Evolutionary conservation across 2,888 invertebrate genomes (phyloP).

Genomic region (Psylliodes chrysocephalus): DNA sequence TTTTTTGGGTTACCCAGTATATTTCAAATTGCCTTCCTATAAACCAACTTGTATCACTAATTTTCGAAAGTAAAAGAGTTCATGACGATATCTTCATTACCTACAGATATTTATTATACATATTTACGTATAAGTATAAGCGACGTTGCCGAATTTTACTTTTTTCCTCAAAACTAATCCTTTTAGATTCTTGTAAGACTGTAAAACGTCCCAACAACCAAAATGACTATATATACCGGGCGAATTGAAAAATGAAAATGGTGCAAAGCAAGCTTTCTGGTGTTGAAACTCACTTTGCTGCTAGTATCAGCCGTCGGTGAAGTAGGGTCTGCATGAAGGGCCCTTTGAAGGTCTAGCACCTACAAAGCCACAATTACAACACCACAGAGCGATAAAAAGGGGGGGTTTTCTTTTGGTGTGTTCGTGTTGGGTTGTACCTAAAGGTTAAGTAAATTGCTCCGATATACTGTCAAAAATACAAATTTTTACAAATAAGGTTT

Average conservation of each 20-base stretch:
- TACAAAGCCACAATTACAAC: slow-evolving; percentile 65
- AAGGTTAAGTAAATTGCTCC: not conserved
- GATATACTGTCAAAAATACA: no score
- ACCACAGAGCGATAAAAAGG: slow-evolving; percentile 51
- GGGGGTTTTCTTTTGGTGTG: slow-evolving; percentile 24
- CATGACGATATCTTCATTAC: no score
- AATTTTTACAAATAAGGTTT: no score
- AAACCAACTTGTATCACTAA: no score
- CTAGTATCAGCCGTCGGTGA: slow-evolving; percentile 67
- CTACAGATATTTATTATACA: no score
- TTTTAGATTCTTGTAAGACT: not conserved
- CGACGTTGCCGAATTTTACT: no score
- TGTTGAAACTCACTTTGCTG: slow-evolving; percentile 56
- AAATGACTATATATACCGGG: slow-evolving; percentile 16
- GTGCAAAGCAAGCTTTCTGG: slow-evolving; percentile 39
- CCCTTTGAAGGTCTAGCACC: slow-evolving; percentile 85
- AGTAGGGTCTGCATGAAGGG: slow-evolving; percentile 79
- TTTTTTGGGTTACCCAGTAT: no score
- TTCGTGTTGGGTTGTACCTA: slow-evolving; percentile 17
- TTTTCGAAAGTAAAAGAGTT: no score
- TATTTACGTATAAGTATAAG: no score
- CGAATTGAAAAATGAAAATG: slow-evolving; percentile 13
- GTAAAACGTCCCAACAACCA: slow-evolving; percentile 1
- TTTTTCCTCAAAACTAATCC: not conserved
- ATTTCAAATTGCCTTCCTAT: no score